A percentile compares a stretch with the other conserved stretches of the same genome.
Conservation (phyloP, 2,888 invertebrate species). For the Pheosia gnoma region DNA sequence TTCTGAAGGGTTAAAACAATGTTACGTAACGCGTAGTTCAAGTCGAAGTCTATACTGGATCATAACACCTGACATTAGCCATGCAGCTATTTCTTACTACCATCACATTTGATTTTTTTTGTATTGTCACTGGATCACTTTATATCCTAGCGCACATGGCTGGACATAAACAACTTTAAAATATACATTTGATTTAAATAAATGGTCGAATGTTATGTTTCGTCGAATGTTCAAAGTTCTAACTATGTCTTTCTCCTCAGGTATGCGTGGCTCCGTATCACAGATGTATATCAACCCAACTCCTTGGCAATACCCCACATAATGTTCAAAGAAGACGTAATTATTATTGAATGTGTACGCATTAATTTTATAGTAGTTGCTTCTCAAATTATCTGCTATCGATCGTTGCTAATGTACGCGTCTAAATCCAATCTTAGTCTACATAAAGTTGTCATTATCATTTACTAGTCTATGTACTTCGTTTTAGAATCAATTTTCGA, state of each 20-base stretch:
- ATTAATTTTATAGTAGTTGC: conserved; percentile 24
- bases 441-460: conserved; percentile 2
- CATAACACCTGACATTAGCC: too few relatives aligned
- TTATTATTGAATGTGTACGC: not conserved
- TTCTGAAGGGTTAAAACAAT: too few relatives aligned
- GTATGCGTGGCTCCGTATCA: conserved; percentile 86
- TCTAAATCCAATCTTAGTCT: conserved; percentile 32
- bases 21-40: too few relatives aligned
- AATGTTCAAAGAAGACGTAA: conserved; percentile 25
- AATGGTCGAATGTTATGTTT: not conserved
- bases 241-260: conserved; percentile 54
- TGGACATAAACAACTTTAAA: too few relatives aligned
- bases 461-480: conserved; percentile 43
- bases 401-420: conserved; percentile 12
- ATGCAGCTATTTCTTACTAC: too few relatives aligned
- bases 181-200: too few relatives aligned
- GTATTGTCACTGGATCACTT: too few relatives aligned
- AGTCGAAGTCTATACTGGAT: too few relatives aligned
- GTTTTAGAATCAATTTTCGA: conserved; percentile 64
- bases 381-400: conserved; percentile 23
- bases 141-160: too few relatives aligned
- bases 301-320: conserved; percentile 84
- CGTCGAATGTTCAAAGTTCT: not conserved
- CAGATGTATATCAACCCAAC: conserved; percentile 86
- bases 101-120: too few relatives aligned